Base-by-base conservation (phyloP, 2,797 vertebrate genomes). In the Mus spretus region DNA sequence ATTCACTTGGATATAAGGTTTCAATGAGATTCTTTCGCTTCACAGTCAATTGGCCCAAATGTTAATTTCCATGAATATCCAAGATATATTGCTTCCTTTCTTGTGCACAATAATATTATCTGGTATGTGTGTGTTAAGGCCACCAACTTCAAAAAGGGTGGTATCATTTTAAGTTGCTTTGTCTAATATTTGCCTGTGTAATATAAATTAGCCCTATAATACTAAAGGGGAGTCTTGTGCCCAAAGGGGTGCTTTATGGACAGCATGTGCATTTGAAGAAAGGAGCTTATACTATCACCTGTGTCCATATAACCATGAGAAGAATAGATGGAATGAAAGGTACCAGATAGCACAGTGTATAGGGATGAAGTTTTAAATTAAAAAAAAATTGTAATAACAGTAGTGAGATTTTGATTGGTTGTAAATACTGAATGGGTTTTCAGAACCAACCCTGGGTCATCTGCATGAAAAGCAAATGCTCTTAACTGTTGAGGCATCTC, bases 151-250 rank as follows among this genome's bases (percentile, higher is more conserved):
- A 82, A 24, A 40, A 59, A 13, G 59, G 19, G 53, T 10, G 34
- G 10, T 1, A 40, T 59, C 11, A 55, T 28, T 17, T 37, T 24
- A 40, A 31, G 53, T 26, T 92, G 11, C 24, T 24, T 47, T 17
- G 9, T 75, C 55, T 12, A 37, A 37, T 17, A 65, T 80, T 75
- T 63, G 47, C 34, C 63, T 5, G 34, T 40, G 22, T 83, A 61
- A 9, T 2, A 14, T 20, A 65, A 75, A 6, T 2, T 61, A 8
- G 0, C 11, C 50, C 19, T 74, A 24, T 0, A 44, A 3, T 11
- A 50, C 14, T 50, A 26, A 50, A 86, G 4, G 10, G 63, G 31
- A 37, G 4, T 24, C 1, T 63, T 82, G 31, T 50, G 4, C 0
- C 28, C 24, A 92, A 85, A 90, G 1, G 0, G 10, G 4, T 74